Base-by-base conservation (phyloP, 2,888 invertebrate species). In the Julus scandinavius region DNA sequence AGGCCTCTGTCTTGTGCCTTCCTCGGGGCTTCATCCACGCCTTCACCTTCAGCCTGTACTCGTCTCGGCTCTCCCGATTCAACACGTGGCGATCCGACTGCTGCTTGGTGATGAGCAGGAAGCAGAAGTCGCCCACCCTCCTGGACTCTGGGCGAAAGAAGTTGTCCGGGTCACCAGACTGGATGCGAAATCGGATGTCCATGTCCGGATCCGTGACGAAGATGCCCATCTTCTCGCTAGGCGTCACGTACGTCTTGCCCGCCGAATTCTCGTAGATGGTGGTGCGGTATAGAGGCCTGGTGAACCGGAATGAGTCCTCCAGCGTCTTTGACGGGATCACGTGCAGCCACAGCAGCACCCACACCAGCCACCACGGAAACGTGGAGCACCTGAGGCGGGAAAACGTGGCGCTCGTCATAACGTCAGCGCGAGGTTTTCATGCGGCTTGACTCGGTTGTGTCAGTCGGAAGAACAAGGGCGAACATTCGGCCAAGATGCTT, bases 131-230 rank as follows among this genome's bases (percentile, higher is more conserved):
- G 72, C 99, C 99, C 88, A 99, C 89, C 87, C 90, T 89, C 89
- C 96, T 94, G 91, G 97, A 96, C 92, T 98, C 98, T 11, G 97
- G 97, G 92, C 97, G 97, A 93, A 99, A 99, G 92, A 98, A 96
- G 92, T 96, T 96, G 91, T 97, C 96, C 88, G 95, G 95, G 93
- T 98, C 97, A 85, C 98, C 98, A 91, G 95, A 95, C 38, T 96
- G 94, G 92, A 99, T 97, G 91, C 96, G 96, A 93, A 96, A 99
- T 90, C 96, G 95, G 87, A 98, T 94, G 20, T 91, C 90, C 5
- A 92, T 88, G 38, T 90, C 89, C 15, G 91, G 90, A 83, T 92
- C 92, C 58, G 92, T 91, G 89, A 95, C 92, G 89, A 92, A 93
- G 90, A 98, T 95, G 89, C 98, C 98, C 90, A 96, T 95, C 90